Evolutionary conservation across 1,140 invertebrate species (phyloP).

Genomic region (Archivesica marissinica): DNA sequence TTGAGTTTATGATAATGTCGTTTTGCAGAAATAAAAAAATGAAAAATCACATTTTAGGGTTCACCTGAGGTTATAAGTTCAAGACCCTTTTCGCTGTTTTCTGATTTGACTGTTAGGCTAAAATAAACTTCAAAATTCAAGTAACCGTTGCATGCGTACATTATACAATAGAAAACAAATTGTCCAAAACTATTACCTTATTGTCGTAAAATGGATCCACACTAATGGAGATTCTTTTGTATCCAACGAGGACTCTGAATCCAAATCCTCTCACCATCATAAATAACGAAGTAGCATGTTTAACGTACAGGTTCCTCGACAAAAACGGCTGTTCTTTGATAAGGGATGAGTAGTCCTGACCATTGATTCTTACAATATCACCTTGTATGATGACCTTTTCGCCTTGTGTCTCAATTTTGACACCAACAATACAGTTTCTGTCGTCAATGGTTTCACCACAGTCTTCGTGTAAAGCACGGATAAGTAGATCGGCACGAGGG

Average conservation of each 20-base stretch:
- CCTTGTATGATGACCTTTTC: conserved; percentile 53
- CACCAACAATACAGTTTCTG: conserved; percentile 54
- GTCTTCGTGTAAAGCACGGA: conserved; percentile 45
- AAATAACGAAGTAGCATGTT: conserved; percentile 61
- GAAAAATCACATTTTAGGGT: no score
- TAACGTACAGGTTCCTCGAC: conserved; percentile 60
- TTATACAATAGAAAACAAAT: no score
- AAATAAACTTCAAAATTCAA: no score
- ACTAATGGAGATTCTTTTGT: conserved; percentile 55
- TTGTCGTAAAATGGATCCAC: conserved; percentile 67
- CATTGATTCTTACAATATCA: conserved; percentile 56
- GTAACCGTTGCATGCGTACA: no score
- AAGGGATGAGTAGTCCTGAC: conserved; percentile 29
- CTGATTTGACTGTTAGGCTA: no score
- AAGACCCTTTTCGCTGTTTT: no score
- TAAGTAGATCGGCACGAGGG: conserved; percentile 48
- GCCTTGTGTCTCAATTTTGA: conserved; percentile 49
- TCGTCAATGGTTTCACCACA: conserved; percentile 42
- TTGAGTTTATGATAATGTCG: no score
- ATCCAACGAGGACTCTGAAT: conserved; percentile 58
- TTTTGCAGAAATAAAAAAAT: no score
- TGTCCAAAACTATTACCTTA: no score
- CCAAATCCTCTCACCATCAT: conserved; percentile 63
- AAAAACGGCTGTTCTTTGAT: conserved; percentile 56
- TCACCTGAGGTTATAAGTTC: no score